These are phyloP conservation scores for Tetragonisca angustula DNA, from an alignment of 2,888 invertebrate genomes.

Conservation along the genomic window DNA sequence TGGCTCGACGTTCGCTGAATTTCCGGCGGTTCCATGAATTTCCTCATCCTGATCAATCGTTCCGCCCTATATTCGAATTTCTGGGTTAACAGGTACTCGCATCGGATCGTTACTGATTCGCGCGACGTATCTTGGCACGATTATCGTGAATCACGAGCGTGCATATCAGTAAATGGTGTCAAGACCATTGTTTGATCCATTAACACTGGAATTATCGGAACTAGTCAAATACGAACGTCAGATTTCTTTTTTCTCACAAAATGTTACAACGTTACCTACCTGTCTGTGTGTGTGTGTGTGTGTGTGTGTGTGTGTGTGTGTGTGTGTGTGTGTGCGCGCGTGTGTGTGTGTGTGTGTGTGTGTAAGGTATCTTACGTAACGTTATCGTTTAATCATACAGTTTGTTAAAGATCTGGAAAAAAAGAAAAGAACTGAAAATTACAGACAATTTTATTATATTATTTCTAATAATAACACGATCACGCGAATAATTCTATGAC, in stretches of 20 bases:
- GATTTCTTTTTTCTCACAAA: not conserved
- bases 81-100: slow-evolving; percentile 37
- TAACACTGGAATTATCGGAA: not conserved
- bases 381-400: no score
- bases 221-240: not conserved
- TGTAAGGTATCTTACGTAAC: no score
- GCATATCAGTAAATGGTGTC: slow-evolving; percentile 12
- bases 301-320: no score
- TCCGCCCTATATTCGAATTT: slow-evolving; percentile 31
- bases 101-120: not conserved
- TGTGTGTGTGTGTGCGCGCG: no score
- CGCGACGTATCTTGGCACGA: not conserved
- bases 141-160: slow-evolving; percentile 5
- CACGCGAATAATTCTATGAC: no score
- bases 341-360: no score
- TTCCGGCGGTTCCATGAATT: slow-evolving; percentile 8
- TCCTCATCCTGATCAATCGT: slow-evolving; percentile 17
- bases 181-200: not conserved
- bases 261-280: no score
- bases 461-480: no score
- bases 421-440: no score
- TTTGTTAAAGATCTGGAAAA: no score
- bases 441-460: no score
- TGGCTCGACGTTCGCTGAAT: not conserved
- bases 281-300: no score